Evolutionary conservation across 2,113 vertebrate genomes (phyloP), one percentile per base, ranked within the genome.

Genomic region (Oenanthe melanoleuca): DNA sequence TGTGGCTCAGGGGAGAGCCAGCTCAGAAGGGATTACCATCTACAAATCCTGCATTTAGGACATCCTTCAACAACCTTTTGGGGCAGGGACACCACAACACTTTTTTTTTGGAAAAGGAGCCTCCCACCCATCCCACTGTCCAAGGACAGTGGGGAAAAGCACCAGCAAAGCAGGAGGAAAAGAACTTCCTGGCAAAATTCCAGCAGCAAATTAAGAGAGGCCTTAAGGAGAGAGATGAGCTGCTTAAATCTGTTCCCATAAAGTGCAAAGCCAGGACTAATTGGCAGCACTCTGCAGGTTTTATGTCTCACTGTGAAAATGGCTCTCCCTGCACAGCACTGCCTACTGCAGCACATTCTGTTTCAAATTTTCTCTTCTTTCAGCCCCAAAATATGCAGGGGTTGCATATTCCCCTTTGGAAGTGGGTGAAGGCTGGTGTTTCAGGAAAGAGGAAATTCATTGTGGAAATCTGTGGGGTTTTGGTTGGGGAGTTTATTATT

Each of bases 161-260:
- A 42, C 55, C 29, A 38, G 19, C 63, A n/a, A 42, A 88, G 52
- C 8, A 55, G 23, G 26, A 40, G 31, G 44, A 52, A 52, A 73
- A 77, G 8, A 79, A n/a, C 5, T 78, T 21, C 9, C 22, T 56
- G 72, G 75, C 13, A 59, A 50, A 29, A 9, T 31, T 74, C 60
- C 73, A 83, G 19, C 18, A 78, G 65, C 44, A 89, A 85, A 82
- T 85, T 75, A 91, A 57, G 45, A 50, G 26, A 89, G 37, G 73
- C 11, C 14, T 91, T 79, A 75, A 63, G n/a, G 66, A 92, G 37
- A 42, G 73, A 89, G 72, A 92, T 50, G 66, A 92, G 74, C 45
- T 79, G 33, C 53, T 92, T 91, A 87, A 81, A 92, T 87, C 28
- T 79, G n/a, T 82, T 82, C 28, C 71, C 45, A 89, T 82, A 89